A percentile compares a stretch with the other conserved stretches of the same genome.
phyloP scores from a whole-genome alignment of 2,113 vertebrate species.

The Morone saxatilis region DNA sequence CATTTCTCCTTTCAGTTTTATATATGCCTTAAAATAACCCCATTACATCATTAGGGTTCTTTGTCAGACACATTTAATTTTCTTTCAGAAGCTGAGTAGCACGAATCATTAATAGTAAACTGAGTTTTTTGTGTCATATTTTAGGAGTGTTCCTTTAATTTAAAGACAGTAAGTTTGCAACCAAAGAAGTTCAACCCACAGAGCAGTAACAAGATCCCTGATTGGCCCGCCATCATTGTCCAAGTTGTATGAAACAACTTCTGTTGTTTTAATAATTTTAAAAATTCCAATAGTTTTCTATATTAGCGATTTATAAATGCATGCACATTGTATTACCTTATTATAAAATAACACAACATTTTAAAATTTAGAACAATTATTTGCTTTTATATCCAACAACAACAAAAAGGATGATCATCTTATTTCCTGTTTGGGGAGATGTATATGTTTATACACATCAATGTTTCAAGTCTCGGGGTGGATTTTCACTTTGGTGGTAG shows the following conservation, averaged over 20 bases:
- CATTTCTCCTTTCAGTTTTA: background rate
- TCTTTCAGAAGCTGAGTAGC: background rate
- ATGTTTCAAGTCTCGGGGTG: background rate
- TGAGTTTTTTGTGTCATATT: background rate
- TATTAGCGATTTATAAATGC: no score
- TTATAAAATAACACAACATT: no score
- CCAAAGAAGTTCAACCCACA: background rate
- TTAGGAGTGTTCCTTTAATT: constrained; percentile 1
- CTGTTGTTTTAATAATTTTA: background rate
- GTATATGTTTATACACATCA: background rate
- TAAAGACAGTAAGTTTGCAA: background rate
- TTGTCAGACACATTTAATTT: background rate
- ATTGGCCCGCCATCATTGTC: background rate
- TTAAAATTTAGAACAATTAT: no score
- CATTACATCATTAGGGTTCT: background rate
- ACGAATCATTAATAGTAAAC: background rate
- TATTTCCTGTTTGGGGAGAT: background rate
- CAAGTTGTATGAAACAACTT: background rate
- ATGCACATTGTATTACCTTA: no score
- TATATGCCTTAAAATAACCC: background rate
- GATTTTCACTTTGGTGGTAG: background rate
- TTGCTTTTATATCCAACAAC: background rate
- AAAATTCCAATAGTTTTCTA: no score
- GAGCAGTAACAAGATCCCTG: background rate
- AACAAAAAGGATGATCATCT: background rate